Base-by-base conservation (phyloP, 2,113 vertebrate species). In the Acrocephalus arundinaceus region DNA sequence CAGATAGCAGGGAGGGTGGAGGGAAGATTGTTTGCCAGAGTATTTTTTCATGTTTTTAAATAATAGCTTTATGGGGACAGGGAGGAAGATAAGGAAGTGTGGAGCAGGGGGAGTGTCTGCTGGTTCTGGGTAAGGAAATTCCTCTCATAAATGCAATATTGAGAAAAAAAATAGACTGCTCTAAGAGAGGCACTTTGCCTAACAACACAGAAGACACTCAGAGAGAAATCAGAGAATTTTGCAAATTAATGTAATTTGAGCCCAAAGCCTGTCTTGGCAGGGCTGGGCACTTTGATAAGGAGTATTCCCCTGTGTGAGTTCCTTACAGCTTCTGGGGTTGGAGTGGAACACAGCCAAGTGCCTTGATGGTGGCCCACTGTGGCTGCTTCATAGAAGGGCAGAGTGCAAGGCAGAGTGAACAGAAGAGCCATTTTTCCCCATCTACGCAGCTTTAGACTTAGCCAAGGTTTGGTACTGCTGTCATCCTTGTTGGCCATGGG, bases 1-100 rank as follows among this genome's bases (percentile, higher is more conserved):
- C 75, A 97, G 94, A 97, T 97, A 97, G 92, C 94, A 96, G 83
- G 75, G 89, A 82, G 65, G 65, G 49, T 78, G 65, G 39, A 83
- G 81, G 76, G 79, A 81, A 92, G 61, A 72, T 78, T 86, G 11
- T 67, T 85, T 92, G 67, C 65, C 65, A 94, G 93, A 59, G 55
- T 84, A 81, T 63, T 83, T 93, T 94, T 89, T 84, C 54, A 35
- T 95, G 49, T 37, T 94, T 96, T 94, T 94, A 90, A 96, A 68
- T 85, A 97, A 95, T 89, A 90, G 75, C 85, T 96, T 96, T 72
- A 66, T 24, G 68, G 91, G 31, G 78, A 83, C 63, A 54, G 51
- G 23, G 55, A 71, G 68, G 39, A 61, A 30, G 73, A 82, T 85
- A 62, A 15, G 37, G 75, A 74, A 85, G 71, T 90, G 89, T 63